phyloP scores from a whole-genome alignment of 2,113 vertebrate genomes.

The Patagioenas fasciata region DNA sequence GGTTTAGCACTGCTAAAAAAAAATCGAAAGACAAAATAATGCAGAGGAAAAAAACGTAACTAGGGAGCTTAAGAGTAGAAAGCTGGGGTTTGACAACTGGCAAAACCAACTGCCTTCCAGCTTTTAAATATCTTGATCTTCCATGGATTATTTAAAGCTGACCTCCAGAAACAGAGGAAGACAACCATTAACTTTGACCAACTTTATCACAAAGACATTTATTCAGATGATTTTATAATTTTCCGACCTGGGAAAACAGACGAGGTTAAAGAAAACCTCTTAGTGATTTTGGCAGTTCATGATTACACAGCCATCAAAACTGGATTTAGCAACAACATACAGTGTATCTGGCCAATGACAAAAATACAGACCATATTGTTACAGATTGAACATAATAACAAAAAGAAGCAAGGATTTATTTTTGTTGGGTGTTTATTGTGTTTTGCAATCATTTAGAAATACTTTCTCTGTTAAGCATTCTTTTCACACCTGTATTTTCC shows the following conservation, averaged over 20 bases:
- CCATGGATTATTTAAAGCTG: not conserved
- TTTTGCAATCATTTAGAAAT: not conserved
- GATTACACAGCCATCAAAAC: accelerated
- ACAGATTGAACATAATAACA: not conserved
- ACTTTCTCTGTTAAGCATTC: accelerated
- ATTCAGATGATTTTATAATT: not conserved
- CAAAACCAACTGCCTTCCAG: not conserved
- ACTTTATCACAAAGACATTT: not conserved
- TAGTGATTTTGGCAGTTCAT: not conserved
- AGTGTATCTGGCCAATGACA: not conserved
- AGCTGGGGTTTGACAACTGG: not conserved
- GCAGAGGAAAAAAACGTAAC: not conserved
- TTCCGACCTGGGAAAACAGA: not conserved
- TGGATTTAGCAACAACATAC: not conserved
- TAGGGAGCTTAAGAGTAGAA: not conserved
- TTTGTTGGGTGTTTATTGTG: not conserved
- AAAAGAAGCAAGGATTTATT: not conserved
- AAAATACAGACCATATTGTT: not conserved
- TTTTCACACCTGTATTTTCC: not conserved
- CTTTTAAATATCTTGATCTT: not conserved
- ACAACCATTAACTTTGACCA: not conserved
- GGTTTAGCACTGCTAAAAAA: not conserved
- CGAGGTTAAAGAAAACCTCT: not conserved
- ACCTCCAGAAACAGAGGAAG: not conserved
- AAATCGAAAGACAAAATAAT: not conserved